Evolutionary conservation across 2,113 vertebrate genomes (phyloP).

Genomic region (Phasianus colchicus): DNA sequence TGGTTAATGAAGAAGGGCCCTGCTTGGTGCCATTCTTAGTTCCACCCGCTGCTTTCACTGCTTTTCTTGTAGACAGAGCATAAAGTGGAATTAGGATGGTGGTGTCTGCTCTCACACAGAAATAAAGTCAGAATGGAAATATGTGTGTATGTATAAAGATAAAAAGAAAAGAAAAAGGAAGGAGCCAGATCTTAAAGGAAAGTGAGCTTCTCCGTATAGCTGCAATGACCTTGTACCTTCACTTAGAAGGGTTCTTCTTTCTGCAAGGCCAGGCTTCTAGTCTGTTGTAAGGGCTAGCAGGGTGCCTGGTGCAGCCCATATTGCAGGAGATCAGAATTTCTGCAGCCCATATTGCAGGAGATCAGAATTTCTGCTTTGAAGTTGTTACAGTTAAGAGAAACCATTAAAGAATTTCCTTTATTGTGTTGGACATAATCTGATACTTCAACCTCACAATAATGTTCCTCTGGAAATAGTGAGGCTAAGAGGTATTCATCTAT

Average conservation of each 20-base stretch:
- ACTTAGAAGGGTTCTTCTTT: background rate
- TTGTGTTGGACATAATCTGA: background rate
- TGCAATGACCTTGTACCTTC: background rate
- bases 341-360: background rate
- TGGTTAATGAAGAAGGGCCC: slow-evolving; percentile 6
- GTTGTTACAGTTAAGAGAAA: background rate
- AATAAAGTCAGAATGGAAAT: slow-evolving; percentile 23
- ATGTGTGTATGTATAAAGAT: background rate
- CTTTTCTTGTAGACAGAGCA: background rate
- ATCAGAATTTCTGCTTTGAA: background rate
- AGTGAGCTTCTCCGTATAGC: background rate
- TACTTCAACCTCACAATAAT: background rate
- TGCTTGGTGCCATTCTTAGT: slow-evolving; percentile 7
- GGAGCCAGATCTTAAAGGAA: background rate
- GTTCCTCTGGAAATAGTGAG: background rate
- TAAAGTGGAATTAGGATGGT: background rate
- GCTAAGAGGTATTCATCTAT: background rate
- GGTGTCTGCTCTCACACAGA: background rate
- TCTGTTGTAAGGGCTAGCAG: background rate
- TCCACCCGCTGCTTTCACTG: background rate
- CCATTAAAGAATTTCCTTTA: slow-evolving; percentile 3
- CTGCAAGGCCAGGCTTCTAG: background rate
- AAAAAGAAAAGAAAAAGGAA: background rate
- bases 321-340: background rate
- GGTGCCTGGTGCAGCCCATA: background rate